A percentile compares a stretch with the other conserved stretches of the same genome.
These are phyloP conservation scores for Caenorhabditis virilis DNA, from an alignment of 2,888 invertebrate genomes.

Conservation along the genomic window DNA sequence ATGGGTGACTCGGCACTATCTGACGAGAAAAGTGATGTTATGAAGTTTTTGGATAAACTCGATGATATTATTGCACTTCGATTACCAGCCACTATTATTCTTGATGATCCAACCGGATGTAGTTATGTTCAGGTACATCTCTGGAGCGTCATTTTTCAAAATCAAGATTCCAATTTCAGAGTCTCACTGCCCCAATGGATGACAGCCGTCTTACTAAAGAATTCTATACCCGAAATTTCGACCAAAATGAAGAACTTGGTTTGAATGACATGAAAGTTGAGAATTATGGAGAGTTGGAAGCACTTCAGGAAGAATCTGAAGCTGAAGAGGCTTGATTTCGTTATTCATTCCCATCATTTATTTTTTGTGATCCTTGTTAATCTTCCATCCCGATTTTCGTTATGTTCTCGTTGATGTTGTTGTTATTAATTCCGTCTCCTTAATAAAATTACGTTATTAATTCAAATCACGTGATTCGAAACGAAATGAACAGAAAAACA, in stretches of 20 bases:
- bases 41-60: slow-evolving; percentile 47
- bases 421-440: too few relatives aligned
- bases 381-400: too few relatives aligned
- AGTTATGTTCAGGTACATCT: slow-evolving; percentile 81
- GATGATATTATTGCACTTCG: slow-evolving; percentile 54
- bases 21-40: slow-evolving; percentile 44
- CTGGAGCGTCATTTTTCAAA: neutral
- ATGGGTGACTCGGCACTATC: slow-evolving; percentile 63
- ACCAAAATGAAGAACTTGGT: slow-evolving; percentile 93
- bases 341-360: too few relatives aligned
- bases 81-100: slow-evolving; percentile 77
- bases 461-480: too few relatives aligned
- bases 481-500: too few relatives aligned
- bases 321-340: too few relatives aligned
- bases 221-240: slow-evolving; percentile 82
- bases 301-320: slow-evolving; percentile 54
- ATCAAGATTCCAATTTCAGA: slow-evolving; percentile 43
- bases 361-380: too few relatives aligned
- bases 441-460: too few relatives aligned
- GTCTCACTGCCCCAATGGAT: slow-evolving; percentile 68
- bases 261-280: slow-evolving; percentile 94
- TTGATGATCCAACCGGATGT: slow-evolving; percentile 97
- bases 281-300: slow-evolving; percentile 74
- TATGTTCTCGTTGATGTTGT: too few relatives aligned
- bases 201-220: slow-evolving; percentile 76